Conservation (phyloP, 2,113 vertebrate genomes). For the Pseudorectes ferrugineus region DNA sequence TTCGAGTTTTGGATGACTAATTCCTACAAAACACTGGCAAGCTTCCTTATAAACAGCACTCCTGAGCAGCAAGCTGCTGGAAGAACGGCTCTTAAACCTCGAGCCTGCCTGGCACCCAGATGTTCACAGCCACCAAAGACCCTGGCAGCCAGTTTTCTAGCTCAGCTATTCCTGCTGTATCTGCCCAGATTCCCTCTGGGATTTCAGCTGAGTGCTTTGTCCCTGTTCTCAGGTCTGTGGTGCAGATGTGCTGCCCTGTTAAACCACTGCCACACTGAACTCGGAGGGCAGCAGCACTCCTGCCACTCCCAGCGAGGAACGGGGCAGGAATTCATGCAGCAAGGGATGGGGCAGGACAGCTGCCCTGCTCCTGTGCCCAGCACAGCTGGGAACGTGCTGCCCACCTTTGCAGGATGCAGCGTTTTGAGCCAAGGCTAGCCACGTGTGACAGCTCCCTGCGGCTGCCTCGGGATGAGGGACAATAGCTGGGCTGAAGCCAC, state of each 20-base stretch:
- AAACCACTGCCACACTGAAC: not conserved
- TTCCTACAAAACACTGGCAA: slow-evolving; percentile 10
- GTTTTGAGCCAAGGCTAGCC: too few relatives aligned
- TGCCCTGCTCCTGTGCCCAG: not conserved
- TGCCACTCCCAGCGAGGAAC: not conserved
- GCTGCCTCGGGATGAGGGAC: too few relatives aligned
- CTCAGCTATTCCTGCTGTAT: not conserved
- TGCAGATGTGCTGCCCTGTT: not conserved
- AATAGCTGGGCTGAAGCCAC: too few relatives aligned
- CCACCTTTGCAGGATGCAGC: too few relatives aligned
- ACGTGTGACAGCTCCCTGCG: too few relatives aligned
- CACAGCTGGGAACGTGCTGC: too few relatives aligned
- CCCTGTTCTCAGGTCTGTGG: not conserved
- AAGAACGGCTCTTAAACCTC: not conserved
- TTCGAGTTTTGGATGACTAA: not conserved
- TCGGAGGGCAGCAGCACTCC: not conserved
- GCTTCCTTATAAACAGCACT: not conserved
- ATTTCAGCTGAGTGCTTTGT: not conserved
- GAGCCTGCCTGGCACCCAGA: not conserved
- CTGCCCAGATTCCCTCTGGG: not conserved
- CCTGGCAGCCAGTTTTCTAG: not conserved
- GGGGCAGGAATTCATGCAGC: not conserved
- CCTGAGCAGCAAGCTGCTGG: not conserved
- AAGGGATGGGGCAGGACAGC: not conserved
- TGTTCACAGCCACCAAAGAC: not conserved